A percentile compares a stretch with the other conserved stretches of the same genome.
phyloP scores from a whole-genome alignment of 1,140 invertebrate genomes.

The Neomicropteryx cornuta region DNA sequence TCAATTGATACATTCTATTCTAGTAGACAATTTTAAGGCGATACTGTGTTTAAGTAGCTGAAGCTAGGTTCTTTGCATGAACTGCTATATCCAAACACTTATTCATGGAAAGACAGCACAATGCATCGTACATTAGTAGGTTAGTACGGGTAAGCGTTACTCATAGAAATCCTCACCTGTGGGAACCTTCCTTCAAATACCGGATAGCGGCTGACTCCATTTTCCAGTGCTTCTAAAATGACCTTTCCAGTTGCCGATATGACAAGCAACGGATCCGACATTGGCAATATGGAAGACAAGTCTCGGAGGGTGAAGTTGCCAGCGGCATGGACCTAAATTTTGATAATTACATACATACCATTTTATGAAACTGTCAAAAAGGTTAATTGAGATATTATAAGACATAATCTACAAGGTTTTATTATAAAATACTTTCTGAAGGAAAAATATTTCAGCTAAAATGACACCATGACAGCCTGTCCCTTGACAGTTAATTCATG shows the following conservation, averaged over 20 bases:
- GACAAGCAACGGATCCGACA: conserved; percentile 73
- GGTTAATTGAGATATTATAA: too few species aligned
- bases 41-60: not conserved
- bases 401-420: too few species aligned
- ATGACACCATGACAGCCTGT: too few species aligned
- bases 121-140: not conserved
- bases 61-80: not conserved
- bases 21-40: not conserved
- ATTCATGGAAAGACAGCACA: too few species aligned
- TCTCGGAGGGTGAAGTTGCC: conserved; percentile 77
- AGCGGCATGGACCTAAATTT: conserved; percentile 51
- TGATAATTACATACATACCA: conserved; percentile 9
- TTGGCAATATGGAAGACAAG: conserved; percentile 70
- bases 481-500: too few species aligned
- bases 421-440: too few species aligned
- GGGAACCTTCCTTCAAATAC: conserved; percentile 74
- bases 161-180: conserved; percentile 42
- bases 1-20: not conserved
- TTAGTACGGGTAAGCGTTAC: not conserved
- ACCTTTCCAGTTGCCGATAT: conserved; percentile 50
- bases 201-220: conserved; percentile 60
- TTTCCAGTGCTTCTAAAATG: conserved; percentile 68
- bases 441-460: too few species aligned
- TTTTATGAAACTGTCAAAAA: too few species aligned
- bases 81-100: not conserved